Percentiles rank a stretch among this genome's conserved stretches.
Conservation (phyloP, 2,113 vertebrate species). For the Rhea pennata region DNA sequence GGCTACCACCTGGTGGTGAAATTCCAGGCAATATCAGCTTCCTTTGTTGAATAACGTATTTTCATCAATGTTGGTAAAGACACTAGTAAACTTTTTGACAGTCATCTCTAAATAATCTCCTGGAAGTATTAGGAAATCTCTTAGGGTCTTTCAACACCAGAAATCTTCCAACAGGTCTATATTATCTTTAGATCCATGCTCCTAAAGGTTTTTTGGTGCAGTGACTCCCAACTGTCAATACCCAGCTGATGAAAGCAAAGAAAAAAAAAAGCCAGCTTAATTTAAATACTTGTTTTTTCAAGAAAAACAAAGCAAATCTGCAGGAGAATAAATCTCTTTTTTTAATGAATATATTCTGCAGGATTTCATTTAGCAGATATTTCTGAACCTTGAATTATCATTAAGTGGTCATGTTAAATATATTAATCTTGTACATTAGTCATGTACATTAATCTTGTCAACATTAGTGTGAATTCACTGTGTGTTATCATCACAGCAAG, state of each 20-base stretch:
- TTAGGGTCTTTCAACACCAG: background rate
- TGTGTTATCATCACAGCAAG: background rate
- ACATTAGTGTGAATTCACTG: background rate
- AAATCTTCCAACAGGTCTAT: background rate
- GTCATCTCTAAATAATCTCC: background rate
- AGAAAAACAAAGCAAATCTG: background rate
- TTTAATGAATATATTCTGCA: background rate
- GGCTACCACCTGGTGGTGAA: background rate
- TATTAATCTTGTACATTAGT: background rate
- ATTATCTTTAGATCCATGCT: background rate
- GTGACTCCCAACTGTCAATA: constrained; percentile 13
- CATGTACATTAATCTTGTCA: background rate
- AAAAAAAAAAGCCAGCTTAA: background rate
- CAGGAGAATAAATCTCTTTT: background rate
- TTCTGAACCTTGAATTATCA: background rate
- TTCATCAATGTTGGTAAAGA: background rate
- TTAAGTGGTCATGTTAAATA: background rate
- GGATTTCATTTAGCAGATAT: constrained; percentile 5
- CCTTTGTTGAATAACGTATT: background rate
- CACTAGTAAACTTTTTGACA: background rate
- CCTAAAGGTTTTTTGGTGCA: background rate
- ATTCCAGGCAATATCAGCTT: background rate
- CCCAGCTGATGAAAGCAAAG: background rate
- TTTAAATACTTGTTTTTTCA: background rate
- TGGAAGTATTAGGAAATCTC: background rate